These are phyloP conservation scores for Cheilinus undulatus DNA, from an alignment of 2,113 vertebrate species.

Conservation along the genomic window DNA sequence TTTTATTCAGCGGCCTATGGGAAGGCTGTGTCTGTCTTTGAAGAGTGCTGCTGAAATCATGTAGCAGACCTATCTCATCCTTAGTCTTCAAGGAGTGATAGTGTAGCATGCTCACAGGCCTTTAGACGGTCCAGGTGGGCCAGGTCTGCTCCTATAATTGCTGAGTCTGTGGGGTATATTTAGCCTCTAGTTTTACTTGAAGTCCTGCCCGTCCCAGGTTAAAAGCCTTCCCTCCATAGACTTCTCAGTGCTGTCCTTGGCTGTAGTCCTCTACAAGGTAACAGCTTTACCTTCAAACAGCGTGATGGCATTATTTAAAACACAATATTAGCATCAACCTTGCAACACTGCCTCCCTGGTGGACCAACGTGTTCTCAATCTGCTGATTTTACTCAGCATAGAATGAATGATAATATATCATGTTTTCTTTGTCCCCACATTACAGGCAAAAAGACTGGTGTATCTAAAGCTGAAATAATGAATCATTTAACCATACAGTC, in stretches of 20 bases:
- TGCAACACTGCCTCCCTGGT: slow-evolving; percentile 38
- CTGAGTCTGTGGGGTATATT: slow-evolving; percentile 48
- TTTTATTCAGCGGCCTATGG: slow-evolving; percentile 83
- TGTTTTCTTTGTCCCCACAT: not conserved
- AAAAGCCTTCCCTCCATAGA: slow-evolving; percentile 54
- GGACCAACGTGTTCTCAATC: slow-evolving; percentile 20
- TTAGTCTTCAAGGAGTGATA: slow-evolving; percentile 66
- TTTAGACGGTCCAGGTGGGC: slow-evolving; percentile 61
- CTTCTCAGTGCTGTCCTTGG: slow-evolving; percentile 54
- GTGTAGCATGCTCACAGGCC: slow-evolving; percentile 42
- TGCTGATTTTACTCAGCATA: slow-evolving; percentile 23
- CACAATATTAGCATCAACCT: slow-evolving; percentile 44
- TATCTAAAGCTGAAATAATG: not conserved
- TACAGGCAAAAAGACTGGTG: not conserved
- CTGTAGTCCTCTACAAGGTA: slow-evolving; percentile 50
- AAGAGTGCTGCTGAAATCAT: slow-evolving; percentile 74
- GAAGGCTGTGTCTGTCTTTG: slow-evolving; percentile 76
- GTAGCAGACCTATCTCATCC: slow-evolving; percentile 66
- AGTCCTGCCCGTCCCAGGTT: slow-evolving; percentile 22
- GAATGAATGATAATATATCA: not conserved
- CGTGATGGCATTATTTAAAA: slow-evolving; percentile 26
- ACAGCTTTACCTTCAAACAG: slow-evolving; percentile 51
- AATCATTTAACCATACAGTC: not conserved
- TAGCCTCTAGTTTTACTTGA: slow-evolving; percentile 40
- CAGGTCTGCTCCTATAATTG: slow-evolving; percentile 18